phyloP scores from a whole-genome alignment of 1,140 invertebrate genomes.

The Caenorhabditis latens region DNA sequence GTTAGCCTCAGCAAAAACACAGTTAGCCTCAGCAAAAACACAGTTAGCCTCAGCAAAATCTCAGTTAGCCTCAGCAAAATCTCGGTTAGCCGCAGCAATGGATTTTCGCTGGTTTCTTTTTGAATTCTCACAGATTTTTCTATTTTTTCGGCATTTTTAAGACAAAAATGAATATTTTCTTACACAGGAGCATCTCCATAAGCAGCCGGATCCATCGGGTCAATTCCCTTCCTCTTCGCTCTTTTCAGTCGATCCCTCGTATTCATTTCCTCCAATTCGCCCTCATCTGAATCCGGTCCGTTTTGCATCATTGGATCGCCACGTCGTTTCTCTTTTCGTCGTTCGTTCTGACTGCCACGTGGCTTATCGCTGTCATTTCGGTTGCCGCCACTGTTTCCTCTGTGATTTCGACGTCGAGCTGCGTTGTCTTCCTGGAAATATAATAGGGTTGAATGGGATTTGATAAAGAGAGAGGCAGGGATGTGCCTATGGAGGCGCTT shows the following conservation, averaged over 20 bases:
- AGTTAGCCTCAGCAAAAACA: too few species aligned
- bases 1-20: too few species aligned
- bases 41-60: too few species aligned
- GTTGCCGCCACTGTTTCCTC: neutral
- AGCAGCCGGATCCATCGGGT: constrained; percentile 76
- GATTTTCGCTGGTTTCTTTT: too few species aligned
- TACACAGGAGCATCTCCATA: constrained; percentile 72
- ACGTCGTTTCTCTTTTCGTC: constrained; percentile 13
- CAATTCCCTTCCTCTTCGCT: constrained; percentile 72
- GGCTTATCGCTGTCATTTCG: neutral
- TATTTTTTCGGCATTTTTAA: too few species aligned
- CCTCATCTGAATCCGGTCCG: constrained; percentile 33
- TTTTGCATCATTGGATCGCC: constrained; percentile 28
- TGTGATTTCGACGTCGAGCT: neutral
- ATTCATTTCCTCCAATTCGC: constrained; percentile 61
- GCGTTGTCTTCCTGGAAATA: neutral
- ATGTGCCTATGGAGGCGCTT: too few species aligned
- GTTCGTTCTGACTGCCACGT: constrained; percentile 14
- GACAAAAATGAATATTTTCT: neutral
- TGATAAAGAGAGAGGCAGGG: too few species aligned
- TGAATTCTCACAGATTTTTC: too few species aligned
- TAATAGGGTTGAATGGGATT: too few species aligned
- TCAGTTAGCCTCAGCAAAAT: too few species aligned
- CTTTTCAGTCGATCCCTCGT: constrained; percentile 71
- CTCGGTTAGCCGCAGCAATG: too few species aligned